Evolutionary conservation across 2,113 vertebrate species (phyloP).

Genomic region (Abramis brama): DNA sequence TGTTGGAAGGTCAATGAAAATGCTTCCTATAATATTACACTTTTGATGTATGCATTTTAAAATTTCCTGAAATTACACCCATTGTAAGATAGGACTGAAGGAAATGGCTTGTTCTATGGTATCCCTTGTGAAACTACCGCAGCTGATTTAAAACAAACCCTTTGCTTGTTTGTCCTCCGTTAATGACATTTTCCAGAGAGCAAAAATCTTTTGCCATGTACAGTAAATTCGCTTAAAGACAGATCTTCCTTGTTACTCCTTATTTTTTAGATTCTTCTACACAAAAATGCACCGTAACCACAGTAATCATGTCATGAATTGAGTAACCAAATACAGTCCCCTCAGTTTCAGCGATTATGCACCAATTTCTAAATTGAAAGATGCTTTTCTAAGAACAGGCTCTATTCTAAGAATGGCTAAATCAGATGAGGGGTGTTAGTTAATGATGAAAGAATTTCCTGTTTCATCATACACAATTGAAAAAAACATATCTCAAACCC

Average conservation of each 20-base stretch:
- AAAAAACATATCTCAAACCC: not conserved
- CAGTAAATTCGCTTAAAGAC: not conserved
- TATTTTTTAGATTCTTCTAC: not conserved
- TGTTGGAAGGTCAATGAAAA: not conserved
- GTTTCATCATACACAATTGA: not conserved
- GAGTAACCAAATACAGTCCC: not conserved
- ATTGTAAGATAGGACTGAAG: not conserved
- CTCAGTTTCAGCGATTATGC: not conserved
- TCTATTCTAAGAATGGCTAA: not conserved
- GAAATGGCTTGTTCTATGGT: not conserved
- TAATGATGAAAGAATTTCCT: slow-evolving; percentile 5
- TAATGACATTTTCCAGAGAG: too few species aligned
- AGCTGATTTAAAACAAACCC: too few species aligned
- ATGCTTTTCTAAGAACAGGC: not conserved
- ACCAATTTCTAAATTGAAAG: slow-evolving; percentile 7
- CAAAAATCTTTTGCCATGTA: not conserved
- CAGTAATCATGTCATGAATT: slow-evolving; percentile 12
- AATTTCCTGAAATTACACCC: not conserved
- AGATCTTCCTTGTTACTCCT: not conserved
- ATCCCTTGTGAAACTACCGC: not conserved
- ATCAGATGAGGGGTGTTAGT: slow-evolving; percentile 10
- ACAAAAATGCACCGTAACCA: not conserved
- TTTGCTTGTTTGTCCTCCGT: not conserved
- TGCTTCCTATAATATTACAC: not conserved
- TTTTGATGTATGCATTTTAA: not conserved